These are phyloP conservation scores for Drosophila picticornis DNA, from an alignment of 2,888 invertebrate species.

Conservation along the genomic window DNA sequence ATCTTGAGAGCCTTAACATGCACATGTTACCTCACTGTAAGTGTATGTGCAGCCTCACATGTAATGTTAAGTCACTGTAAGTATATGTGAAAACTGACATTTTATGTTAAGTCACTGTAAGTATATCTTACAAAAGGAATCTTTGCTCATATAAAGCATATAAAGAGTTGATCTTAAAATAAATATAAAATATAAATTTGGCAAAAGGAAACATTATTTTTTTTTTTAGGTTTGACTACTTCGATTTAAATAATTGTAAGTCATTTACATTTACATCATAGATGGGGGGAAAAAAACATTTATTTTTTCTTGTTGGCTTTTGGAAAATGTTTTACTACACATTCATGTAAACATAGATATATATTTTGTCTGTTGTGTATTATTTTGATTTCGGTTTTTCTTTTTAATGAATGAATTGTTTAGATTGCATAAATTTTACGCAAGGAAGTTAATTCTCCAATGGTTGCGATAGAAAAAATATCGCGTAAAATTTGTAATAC, in stretches of 20 bases:
- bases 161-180: not conserved
- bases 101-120: conserved; percentile 8
- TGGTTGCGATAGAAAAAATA: conserved; percentile 51
- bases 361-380: conserved; percentile 4
- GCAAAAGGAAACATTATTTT: no score
- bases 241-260: conserved; percentile 7
- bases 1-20: conserved; percentile 1
- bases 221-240: not conserved
- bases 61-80: conserved; percentile 7
- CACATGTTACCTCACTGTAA: conserved; percentile 4
- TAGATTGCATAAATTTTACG: conserved; percentile 49
- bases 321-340: conserved; percentile 59
- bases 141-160: no score
- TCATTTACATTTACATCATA: conserved; percentile 23
- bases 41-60: not conserved
- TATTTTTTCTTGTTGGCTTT: conserved; percentile 51
- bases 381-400: not conserved
- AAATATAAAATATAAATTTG: not conserved
- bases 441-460: conserved; percentile 53
- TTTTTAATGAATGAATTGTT: conserved; percentile 11
- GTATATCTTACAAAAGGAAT: not conserved
- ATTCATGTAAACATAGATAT: conserved; percentile 42
- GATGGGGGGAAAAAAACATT: conserved; percentile 54
- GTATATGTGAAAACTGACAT: not conserved
- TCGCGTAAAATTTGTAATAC: conserved; percentile 54